Percentiles rank a stretch among this genome's conserved stretches.
These are phyloP conservation scores for Tinea semifulvella DNA, from an alignment of 2,888 invertebrate species.

Conservation along the genomic window DNA sequence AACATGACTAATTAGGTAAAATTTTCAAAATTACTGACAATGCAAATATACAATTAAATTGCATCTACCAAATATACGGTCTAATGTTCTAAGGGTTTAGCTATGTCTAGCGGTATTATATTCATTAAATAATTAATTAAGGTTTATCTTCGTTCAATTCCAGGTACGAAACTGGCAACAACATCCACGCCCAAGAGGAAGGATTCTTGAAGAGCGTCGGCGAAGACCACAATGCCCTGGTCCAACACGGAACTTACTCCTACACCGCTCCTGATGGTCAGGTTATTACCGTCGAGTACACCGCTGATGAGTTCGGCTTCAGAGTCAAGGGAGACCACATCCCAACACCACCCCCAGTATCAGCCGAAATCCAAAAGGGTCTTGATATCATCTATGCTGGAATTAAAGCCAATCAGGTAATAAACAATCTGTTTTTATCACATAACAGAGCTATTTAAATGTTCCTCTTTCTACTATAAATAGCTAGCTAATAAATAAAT, in stretches of 20 bases:
- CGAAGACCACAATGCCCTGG: conserved; percentile 74
- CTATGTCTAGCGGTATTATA: too few species aligned
- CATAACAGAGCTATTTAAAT: too few species aligned
- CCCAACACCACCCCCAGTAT: conserved; percentile 85
- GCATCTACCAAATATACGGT: too few species aligned
- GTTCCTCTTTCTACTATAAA: too few species aligned
- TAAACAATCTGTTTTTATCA: too few species aligned
- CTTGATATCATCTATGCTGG: conserved; percentile 87
- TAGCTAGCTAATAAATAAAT: too few species aligned
- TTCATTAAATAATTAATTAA: too few species aligned
- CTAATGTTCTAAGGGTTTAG: too few species aligned
- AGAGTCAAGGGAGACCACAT: conserved; percentile 83
- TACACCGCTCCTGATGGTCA: conserved; percentile 84
- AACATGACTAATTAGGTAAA: too few species aligned
- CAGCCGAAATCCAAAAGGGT: conserved; percentile 86
- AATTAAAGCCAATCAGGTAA: conserved; percentile 69
- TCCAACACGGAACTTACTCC: conserved; percentile 80
- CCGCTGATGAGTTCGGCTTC: conserved; percentile 85
- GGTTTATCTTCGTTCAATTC: too few species aligned
- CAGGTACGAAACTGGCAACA: conserved; percentile 86
- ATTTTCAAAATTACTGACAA: too few species aligned
- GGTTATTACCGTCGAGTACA: conserved; percentile 78
- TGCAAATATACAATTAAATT: too few species aligned
- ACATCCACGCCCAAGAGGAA: conserved; percentile 80
- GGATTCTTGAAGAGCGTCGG: conserved; percentile 76